Percentiles rank a stretch among this genome's conserved stretches.
These are phyloP conservation scores for Epizoanthus illoricatus DNA, from an alignment of 92 coral and sea anemone species.

Conservation along the genomic window DNA sequence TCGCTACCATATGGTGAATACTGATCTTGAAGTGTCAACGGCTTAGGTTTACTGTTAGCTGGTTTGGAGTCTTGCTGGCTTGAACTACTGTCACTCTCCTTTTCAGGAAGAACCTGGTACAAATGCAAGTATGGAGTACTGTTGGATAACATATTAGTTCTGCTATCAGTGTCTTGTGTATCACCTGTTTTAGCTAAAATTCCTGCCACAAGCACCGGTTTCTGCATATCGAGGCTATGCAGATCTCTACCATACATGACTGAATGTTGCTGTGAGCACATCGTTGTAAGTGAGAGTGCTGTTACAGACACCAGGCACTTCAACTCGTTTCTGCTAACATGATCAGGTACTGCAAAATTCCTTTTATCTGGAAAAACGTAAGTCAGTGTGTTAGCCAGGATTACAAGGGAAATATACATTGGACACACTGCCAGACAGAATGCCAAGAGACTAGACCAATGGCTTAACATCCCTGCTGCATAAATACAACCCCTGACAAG, in stretches of 20 bases:
- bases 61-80: constrained; percentile 31
- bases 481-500: too few species aligned
- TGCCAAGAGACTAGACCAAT: too few species aligned
- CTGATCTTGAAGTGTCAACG: constrained; percentile 30
- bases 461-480: too few species aligned
- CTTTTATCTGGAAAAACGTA: neutral
- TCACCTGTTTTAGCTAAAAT: constrained; percentile 6
- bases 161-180: neutral
- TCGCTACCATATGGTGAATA: constrained; percentile 51
- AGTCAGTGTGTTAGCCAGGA: neutral
- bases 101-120: constrained; percentile 64
- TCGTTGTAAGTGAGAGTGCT: constrained; percentile 23
- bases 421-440: too few species aligned
- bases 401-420: too few species aligned
- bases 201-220: constrained; percentile 73
- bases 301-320: constrained; percentile 6
- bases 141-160: constrained; percentile 5
- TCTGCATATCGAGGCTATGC: constrained; percentile 48
- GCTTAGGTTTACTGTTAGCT: constrained; percentile 48
- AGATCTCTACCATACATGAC: constrained; percentile 34
- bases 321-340: neutral
- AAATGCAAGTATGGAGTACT: constrained; percentile 55
- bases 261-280: constrained; percentile 37
- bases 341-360: neutral
- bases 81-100: constrained; percentile 11